A percentile compares a stretch with the other conserved stretches of the same genome.
Conservation (phyloP, 1,140 invertebrate genomes). For the Drosophila malerkotliana region DNA sequence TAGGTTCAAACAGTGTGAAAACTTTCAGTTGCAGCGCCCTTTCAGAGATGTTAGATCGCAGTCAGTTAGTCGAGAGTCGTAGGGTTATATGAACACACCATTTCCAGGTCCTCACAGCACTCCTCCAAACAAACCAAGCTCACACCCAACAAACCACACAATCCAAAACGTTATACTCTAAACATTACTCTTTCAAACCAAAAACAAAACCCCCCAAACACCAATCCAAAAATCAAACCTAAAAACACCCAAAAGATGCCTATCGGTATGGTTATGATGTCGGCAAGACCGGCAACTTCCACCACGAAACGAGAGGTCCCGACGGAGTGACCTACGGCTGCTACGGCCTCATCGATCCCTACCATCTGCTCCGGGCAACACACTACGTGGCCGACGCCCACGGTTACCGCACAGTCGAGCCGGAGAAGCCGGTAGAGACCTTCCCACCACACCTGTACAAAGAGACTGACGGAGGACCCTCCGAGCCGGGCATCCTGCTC, state of each 20-base stretch:
- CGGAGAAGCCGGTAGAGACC: conserved; percentile 88
- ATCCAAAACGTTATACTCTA: conserved; percentile 44
- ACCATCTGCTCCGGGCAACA: conserved; percentile 87
- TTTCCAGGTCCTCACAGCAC: conserved; percentile 43
- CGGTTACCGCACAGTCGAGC: conserved; percentile 89
- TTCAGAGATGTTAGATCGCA: conserved; percentile 36
- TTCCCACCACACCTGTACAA: conserved; percentile 84
- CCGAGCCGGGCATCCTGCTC: conserved; percentile 85
- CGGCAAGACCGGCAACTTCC: conserved; percentile 89
- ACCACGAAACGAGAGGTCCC: conserved; percentile 89
- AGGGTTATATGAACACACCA: conserved; percentile 29
- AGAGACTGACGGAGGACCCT: conserved; percentile 75
- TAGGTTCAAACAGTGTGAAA: conserved; percentile 29
- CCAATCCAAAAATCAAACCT: conserved; percentile 26
- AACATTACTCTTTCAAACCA: conserved; percentile 43
- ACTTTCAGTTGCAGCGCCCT: conserved; percentile 50
- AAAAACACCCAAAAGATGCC: conserved; percentile 83
- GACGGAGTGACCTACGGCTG: conserved; percentile 92
- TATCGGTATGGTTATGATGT: conserved; percentile 91
- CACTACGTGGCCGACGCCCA: conserved; percentile 91
- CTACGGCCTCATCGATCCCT: conserved; percentile 90
- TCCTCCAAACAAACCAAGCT: conserved; percentile 18
- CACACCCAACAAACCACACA: conserved; percentile 24
- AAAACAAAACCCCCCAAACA: conserved; percentile 21
- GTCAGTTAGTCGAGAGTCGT: conserved; percentile 39